Percentiles rank a stretch among this genome's conserved stretches.
Conservation (phyloP, 2,113 vertebrate genomes). For the mouse (Mus musculus) region GRCm39 chr13:38574501-38575000, state of each 20-base stretch:
- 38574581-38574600: not conserved
- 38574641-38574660: too few relatives aligned
- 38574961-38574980: not conserved
- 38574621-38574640: not conserved
- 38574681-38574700: not conserved
- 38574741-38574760: not conserved
- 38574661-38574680: too few relatives aligned
- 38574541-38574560: fast-evolving
- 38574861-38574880: not conserved
- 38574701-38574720: not conserved
- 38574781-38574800: not conserved
- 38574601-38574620: not conserved
- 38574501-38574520: not conserved
- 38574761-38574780: not conserved
- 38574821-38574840: not conserved
- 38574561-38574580: not conserved
- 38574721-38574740: not conserved
- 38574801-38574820: not conserved
- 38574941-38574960: not conserved
- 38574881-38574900: not conserved
- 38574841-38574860: not conserved
- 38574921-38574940: not conserved
- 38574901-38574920: not conserved
- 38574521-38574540: not conserved
- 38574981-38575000: not conserved